These are phyloP conservation scores for Huso huso DNA, from an alignment of 2,797 vertebrate species.

Conservation along the genomic window DNA sequence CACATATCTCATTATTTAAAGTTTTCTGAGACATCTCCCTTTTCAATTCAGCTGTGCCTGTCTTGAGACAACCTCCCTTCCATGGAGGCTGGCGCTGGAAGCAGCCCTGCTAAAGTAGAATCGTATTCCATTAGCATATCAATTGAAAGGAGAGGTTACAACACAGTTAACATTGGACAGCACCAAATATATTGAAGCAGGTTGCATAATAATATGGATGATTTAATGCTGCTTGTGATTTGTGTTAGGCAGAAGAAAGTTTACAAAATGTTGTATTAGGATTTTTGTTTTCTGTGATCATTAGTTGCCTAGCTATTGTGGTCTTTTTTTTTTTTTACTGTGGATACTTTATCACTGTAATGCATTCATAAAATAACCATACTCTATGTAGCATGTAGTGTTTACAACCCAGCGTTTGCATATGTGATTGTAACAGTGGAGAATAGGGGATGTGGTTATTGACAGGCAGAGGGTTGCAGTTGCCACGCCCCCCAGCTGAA, in stretches of 20 bases:
- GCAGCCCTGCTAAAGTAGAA: neutral
- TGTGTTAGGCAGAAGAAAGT: neutral
- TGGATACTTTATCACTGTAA: no score
- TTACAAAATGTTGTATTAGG: no score
- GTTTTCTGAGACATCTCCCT: neutral
- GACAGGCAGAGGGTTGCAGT: no score
- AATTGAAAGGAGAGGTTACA: slow-evolving; percentile 13
- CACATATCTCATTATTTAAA: slow-evolving; percentile 1
- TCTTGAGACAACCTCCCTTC: neutral
- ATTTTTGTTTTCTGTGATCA: no score
- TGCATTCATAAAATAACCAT: no score
- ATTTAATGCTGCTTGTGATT: slow-evolving; percentile 1
- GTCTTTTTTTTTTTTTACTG: no score
- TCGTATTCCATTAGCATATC: slow-evolving; percentile 15
- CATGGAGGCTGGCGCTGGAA: neutral
- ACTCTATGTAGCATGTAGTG: no score
- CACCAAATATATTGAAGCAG: neutral
- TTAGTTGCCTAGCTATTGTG: no score
- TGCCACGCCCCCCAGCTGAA: no score
- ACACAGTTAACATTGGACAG: slow-evolving; percentile 8
- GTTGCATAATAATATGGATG: slow-evolving; percentile 6
- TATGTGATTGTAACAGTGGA: no score
- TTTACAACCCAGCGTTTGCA: no score
- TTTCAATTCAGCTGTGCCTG: neutral
- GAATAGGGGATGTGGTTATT: no score